Base-by-base conservation (phyloP, 2,888 invertebrate genomes). In the Parascotia fuliginaria region DNA sequence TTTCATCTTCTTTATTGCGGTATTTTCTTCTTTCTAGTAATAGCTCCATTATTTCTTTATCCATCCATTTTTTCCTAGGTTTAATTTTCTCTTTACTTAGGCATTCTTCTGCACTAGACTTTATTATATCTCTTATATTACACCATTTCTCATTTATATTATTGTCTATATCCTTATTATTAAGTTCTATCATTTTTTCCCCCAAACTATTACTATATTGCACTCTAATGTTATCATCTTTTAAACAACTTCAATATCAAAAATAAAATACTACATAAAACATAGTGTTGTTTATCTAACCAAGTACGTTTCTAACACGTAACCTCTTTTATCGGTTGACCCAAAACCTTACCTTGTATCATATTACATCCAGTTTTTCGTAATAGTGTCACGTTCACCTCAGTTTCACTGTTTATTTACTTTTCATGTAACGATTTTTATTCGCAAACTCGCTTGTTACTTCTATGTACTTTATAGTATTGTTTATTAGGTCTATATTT, bases 321-420 rank as follows among this genome's bases (percentile, higher is more conserved):
- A 44, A 37, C 13, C 31, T 15, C 29, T 16, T 16, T 34, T 34
- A 15, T n/a, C n/a, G n/a, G 13, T 19, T 46, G 33, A 46, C 40
- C 32, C 15, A 24, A 44, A 27, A 27, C 38, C 39, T 39, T 37
- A 40, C 22, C 33, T 16, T n/a, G 34, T 39, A 45, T 39, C 33
- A 45, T 33, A 39, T 33, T 40, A 46, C 40, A 39, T 46, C 33
- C 28, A 14, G 40, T 40, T 34, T 46, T 16, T 36, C 12, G 33
- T 40, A 28, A 34, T 14, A 19, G 32, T 40, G 34, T 46, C 40
- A 46, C 40, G 28, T 46, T 15, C 31, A 24, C 27, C 22, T 16
- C 32, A 27, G 24, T 31, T 22, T 24, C 14, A 24, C 7, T 24
- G 7, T 19, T 29, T 43, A 11, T 19, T 9, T 44, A 5, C 15